Percentiles rank a stretch among this genome's conserved stretches.
Evolutionary conservation across 2,113 vertebrate genomes (phyloP).

Genomic region (Gadus macrocephalus): DNA sequence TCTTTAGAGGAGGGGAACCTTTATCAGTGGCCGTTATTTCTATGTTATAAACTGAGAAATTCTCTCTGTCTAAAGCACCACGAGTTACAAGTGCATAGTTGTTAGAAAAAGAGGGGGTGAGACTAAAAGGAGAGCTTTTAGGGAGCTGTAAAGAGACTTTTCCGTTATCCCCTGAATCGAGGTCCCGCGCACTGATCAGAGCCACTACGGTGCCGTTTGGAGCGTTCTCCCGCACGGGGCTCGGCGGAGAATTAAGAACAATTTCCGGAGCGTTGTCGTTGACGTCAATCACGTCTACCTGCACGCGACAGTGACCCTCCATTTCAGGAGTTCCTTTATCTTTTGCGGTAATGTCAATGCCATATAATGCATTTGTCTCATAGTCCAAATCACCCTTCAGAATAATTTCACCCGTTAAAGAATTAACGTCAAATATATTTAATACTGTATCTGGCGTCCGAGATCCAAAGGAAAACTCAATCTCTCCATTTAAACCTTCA

Average conservation of each 20-base stretch:
- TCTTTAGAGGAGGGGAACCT: slow-evolving; percentile 74
- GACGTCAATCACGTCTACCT: slow-evolving; percentile 73
- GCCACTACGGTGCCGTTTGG: slow-evolving; percentile 63
- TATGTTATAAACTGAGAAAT: slow-evolving; percentile 65
- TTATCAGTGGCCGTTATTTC: slow-evolving; percentile 76
- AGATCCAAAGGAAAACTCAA: slow-evolving; percentile 56
- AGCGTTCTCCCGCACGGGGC: slow-evolving; percentile 59
- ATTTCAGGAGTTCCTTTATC: slow-evolving; percentile 78
- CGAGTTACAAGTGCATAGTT: slow-evolving; percentile 84
- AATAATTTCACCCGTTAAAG: slow-evolving; percentile 72
- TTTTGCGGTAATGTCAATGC: slow-evolving; percentile 76
- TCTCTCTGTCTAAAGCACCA: slow-evolving; percentile 76
- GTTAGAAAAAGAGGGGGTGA: slow-evolving; percentile 79
- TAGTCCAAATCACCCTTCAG: slow-evolving; percentile 72
- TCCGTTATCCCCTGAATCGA: slow-evolving; percentile 61
- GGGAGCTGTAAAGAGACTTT: slow-evolving; percentile 66
- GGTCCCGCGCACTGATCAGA: slow-evolving; percentile 57
- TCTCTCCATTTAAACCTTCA: slow-evolving; percentile 62
- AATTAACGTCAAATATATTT: slow-evolving; percentile 68
- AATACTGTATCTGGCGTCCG: slow-evolving; percentile 40
- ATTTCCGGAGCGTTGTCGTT: slow-evolving; percentile 80
- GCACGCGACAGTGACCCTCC: slow-evolving; percentile 74
- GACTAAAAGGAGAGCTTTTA: slow-evolving; percentile 74
- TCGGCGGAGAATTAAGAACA: slow-evolving; percentile 68
- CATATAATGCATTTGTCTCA: slow-evolving; percentile 71